phyloP scores from a whole-genome alignment of 2,113 vertebrate genomes.

The Upupa epops region DNA sequence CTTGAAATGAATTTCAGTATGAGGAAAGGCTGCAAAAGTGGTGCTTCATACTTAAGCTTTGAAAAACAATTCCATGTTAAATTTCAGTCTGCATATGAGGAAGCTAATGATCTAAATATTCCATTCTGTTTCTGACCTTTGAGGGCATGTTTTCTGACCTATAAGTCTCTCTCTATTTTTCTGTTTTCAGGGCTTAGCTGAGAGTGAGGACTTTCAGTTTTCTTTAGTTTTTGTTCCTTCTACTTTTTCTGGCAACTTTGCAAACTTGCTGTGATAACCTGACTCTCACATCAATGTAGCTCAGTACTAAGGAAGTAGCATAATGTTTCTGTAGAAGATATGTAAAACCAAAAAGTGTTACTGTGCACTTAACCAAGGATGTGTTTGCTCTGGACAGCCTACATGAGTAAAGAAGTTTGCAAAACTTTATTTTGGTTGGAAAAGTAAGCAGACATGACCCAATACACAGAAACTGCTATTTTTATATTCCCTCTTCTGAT shows the following conservation, averaged over 20 bases:
- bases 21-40: background rate
- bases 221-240: background rate
- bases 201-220: background rate
- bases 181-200: background rate
- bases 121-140: background rate
- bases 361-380: conserved; percentile 1
- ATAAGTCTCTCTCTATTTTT: background rate
- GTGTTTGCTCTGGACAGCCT: background rate
- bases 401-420: background rate
- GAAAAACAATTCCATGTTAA: background rate
- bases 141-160: background rate
- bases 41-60: background rate
- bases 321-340: background rate
- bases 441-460: conserved; percentile 64
- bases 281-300: background rate
- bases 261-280: background rate
- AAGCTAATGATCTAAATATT: background rate
- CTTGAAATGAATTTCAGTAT: background rate
- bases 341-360: background rate
- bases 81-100: background rate
- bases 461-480: conserved; percentile 36
- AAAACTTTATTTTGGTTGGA: conserved; percentile 63
- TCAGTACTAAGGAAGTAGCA: background rate
- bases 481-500: conserved; percentile 41
- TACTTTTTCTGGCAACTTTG: background rate